Percentiles rank a stretch among this genome's conserved stretches.
These are phyloP conservation scores for Diabrotica undecimpunctata DNA, from an alignment of 1,140 invertebrate genomes.

Conservation along the genomic window DNA sequence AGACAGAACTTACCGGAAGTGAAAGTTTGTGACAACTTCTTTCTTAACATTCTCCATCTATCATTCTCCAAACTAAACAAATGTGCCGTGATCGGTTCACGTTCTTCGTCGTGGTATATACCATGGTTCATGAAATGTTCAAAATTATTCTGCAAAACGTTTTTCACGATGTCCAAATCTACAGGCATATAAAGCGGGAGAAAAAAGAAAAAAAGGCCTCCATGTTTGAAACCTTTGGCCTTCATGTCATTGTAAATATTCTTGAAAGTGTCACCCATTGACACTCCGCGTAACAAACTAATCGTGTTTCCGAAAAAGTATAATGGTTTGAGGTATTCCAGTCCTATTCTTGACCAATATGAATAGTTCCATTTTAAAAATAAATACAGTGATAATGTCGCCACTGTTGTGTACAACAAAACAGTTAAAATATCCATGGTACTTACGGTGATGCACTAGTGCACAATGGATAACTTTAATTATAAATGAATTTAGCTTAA, in stretches of 20 bases:
- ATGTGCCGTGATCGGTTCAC: conserved; percentile 49
- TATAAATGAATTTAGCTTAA: too few species aligned
- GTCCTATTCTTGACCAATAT: conserved; percentile 47
- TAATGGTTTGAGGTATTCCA: not conserved
- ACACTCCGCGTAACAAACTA: not conserved
- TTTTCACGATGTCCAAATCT: conserved; percentile 50
- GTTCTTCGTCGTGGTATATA: conserved; percentile 43
- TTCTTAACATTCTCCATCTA: conserved; percentile 50
- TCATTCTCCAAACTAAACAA: conserved; percentile 48
- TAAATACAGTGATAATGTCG: not conserved
- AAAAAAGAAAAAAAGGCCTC: conserved; percentile 22
- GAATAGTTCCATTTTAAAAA: conserved; percentile 35
- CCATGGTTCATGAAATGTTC: conserved; percentile 48
- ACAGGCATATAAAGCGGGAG: conserved; percentile 30
- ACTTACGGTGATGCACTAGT: too few species aligned
- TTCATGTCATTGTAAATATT: conserved; percentile 39
- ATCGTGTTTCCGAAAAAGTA: not conserved
- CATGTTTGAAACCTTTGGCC: conserved; percentile 23
- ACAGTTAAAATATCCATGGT: not conserved
- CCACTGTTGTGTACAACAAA: not conserved
- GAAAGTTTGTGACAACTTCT: conserved; percentile 50
- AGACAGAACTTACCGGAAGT: conserved; percentile 40
- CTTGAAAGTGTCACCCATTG: not conserved
- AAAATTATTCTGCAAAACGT: conserved; percentile 50
- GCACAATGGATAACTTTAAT: too few species aligned